Evolutionary conservation across 2,888 invertebrate genomes (phyloP).

Genomic region (Oscheius sp.): DNA sequence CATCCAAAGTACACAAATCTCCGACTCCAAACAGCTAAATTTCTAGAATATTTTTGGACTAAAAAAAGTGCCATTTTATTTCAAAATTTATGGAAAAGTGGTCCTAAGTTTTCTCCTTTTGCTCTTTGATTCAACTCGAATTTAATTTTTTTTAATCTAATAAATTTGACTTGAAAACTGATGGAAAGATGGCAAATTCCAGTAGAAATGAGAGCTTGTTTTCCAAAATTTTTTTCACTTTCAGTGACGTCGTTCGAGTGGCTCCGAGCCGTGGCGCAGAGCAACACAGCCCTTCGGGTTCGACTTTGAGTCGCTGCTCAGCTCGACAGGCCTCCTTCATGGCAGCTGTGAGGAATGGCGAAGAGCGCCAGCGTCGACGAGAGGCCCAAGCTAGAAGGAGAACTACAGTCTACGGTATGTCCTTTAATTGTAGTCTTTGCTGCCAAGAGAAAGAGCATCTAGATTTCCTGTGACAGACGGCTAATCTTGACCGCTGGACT

Average conservation of each 20-base stretch:
- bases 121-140: no score
- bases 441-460: no score
- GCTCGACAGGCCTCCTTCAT: conserved; percentile 51
- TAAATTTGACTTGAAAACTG: no score
- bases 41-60: no score
- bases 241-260: conserved; percentile 26
- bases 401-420: conserved; percentile 29
- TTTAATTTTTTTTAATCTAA: no score
- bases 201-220: no score
- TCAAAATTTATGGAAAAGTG: no score
- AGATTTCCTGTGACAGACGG: no score
- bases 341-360: conserved; percentile 39
- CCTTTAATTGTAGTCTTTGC: conserved; percentile 3
- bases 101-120: no score
- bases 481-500: neutral
- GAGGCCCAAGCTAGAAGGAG: conserved; percentile 14
- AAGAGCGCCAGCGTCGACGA: conserved; percentile 6
- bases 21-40: no score
- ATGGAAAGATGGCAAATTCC: neutral
- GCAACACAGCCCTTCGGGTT: neutral
- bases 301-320: conserved; percentile 29
- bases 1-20: no score
- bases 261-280: neutral
- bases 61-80: no score
- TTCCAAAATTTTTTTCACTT: neutral